A percentile compares a stretch with the other conserved stretches of the same genome.
These are phyloP conservation scores for Rhopalosiphum maidis DNA, from an alignment of 1,140 invertebrate genomes.

Conservation along the genomic window DNA sequence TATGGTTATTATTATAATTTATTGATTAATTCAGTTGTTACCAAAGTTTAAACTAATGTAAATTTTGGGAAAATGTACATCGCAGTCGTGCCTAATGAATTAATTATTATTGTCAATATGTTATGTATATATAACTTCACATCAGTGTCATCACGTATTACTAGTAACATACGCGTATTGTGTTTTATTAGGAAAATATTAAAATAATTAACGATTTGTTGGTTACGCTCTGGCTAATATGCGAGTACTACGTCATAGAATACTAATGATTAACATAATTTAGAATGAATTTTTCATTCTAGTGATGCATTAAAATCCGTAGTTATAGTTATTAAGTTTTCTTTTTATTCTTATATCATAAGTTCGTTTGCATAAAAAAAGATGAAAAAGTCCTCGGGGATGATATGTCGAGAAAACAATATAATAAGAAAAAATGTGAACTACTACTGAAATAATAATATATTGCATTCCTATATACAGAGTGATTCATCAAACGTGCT, in stretches of 20 bases:
- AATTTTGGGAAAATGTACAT: neutral
- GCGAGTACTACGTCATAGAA: too few species aligned
- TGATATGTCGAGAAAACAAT: neutral
- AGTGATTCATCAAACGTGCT: neutral
- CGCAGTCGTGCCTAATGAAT: neutral
- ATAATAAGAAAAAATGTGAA: neutral
- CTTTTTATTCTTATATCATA: neutral
- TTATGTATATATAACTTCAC: neutral
- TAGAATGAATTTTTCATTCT: neutral
- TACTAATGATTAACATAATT: neutral
- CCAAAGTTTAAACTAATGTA: conserved; percentile 6
- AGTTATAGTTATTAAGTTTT: neutral
- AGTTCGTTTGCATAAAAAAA: neutral
- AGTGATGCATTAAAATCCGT: neutral
- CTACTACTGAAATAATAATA: neutral
- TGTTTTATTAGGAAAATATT: neutral
- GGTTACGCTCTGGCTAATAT: neutral
- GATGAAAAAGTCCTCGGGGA: neutral
- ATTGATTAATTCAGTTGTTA: neutral
- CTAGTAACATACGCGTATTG: neutral
- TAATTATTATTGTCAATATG: conserved; percentile 6
- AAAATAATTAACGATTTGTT: neutral
- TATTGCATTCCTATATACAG: neutral
- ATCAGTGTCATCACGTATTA: neutral
- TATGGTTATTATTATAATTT: neutral